These are phyloP conservation scores for Scleropages formosus DNA, from an alignment of 2,797 vertebrate genomes.

Conservation along the genomic window DNA sequence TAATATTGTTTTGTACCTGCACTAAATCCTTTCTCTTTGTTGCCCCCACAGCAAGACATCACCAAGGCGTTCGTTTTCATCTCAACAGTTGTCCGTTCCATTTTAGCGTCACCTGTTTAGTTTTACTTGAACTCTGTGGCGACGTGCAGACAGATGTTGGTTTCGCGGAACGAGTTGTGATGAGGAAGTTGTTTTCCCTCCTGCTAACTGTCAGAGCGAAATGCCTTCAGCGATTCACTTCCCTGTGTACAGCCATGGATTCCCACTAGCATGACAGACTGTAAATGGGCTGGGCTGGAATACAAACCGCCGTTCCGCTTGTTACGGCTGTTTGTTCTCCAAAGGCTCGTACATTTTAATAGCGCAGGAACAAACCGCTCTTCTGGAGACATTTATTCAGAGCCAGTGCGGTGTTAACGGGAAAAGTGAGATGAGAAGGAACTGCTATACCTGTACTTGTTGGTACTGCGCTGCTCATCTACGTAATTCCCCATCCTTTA, in stretches of 20 bases:
- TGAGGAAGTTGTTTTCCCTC: neutral
- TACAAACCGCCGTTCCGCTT: neutral
- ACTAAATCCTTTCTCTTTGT: neutral
- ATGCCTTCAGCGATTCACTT: neutral
- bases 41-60: neutral
- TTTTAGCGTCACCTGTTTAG: neutral
- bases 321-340: neutral
- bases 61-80: neutral
- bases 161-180: neutral
- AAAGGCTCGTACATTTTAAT: neutral
- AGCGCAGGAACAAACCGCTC: neutral
- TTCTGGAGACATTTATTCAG: neutral
- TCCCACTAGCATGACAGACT: neutral
- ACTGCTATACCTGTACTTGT: neutral
- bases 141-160: neutral
- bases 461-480: neutral
- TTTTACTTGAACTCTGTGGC: neutral
- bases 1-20: neutral
- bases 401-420: neutral
- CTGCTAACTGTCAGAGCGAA: neutral
- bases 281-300: neutral
- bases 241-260: neutral
- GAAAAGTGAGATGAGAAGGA: neutral
- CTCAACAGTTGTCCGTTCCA: conserved; percentile 3
- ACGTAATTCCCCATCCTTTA: neutral